Conservation (phyloP, 1,140 invertebrate species). For the Oedothorax gibbosus region DNA sequence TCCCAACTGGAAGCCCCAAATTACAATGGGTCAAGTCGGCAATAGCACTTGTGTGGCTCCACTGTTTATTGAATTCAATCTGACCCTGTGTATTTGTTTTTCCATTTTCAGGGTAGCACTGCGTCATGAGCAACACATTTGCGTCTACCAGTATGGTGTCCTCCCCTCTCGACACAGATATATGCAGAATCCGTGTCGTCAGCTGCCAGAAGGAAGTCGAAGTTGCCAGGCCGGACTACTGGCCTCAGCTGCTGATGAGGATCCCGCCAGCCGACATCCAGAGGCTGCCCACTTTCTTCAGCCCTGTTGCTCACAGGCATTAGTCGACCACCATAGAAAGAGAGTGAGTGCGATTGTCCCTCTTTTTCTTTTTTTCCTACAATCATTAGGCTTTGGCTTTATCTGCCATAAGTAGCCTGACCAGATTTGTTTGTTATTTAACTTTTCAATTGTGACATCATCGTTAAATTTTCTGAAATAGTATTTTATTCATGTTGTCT, state of each 20-base stretch:
- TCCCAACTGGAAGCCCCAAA: too few species aligned
- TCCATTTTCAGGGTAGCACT: slow-evolving; percentile 56
- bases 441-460: too few species aligned
- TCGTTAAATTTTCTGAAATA: too few species aligned
- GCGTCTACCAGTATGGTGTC: slow-evolving; percentile 60
- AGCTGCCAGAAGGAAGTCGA: slow-evolving; percentile 47
- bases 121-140: slow-evolving; percentile 60
- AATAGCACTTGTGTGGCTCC: too few species aligned
- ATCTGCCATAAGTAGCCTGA: too few species aligned
- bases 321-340: slow-evolving; percentile 54
- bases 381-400: too few species aligned
- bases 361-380: too few species aligned
- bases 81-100: background rate
- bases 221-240: slow-evolving; percentile 46
- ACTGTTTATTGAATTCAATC: too few species aligned
- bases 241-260: slow-evolving; percentile 42
- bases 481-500: too few species aligned
- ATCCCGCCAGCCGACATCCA: slow-evolving; percentile 49
- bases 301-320: slow-evolving; percentile 57
- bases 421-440: too few species aligned
- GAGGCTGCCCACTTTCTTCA: slow-evolving; percentile 52
- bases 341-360: slow-evolving; percentile 39
- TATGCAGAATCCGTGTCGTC: slow-evolving; percentile 60
- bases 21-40: too few species aligned
- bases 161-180: slow-evolving; percentile 57